These are phyloP conservation scores for Epizoanthus rinbou DNA, from an alignment of 92 coral and sea anemone genomes.

Conservation along the genomic window DNA sequence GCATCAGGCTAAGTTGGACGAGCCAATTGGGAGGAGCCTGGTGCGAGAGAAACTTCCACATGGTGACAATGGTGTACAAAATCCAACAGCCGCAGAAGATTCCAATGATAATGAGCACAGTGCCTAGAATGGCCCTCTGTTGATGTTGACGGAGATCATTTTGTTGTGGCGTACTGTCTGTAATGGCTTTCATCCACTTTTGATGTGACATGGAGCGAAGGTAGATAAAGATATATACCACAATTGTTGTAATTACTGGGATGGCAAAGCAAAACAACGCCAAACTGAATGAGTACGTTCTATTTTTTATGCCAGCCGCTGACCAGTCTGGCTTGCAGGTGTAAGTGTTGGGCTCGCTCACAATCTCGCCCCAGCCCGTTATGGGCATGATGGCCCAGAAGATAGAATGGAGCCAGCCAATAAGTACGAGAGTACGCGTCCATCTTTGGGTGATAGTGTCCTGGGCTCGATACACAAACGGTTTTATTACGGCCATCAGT, in stretches of 20 bases:
- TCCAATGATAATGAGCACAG: constrained; percentile 72
- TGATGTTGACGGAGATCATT: constrained; percentile 55
- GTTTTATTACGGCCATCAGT: constrained; percentile 79
- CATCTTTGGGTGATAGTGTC: constrained; percentile 76
- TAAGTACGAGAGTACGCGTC: constrained; percentile 44
- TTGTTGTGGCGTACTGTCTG: constrained; percentile 23
- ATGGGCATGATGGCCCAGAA: constrained; percentile 86
- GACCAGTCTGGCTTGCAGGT: constrained; percentile 93
- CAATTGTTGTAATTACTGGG: constrained; percentile 66
- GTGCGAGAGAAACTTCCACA: constrained; percentile 62
- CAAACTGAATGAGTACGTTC: constrained; percentile 66
- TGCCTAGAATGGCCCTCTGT: constrained; percentile 67
- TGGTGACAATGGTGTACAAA: constrained; percentile 73
- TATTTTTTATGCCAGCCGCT: constrained; percentile 59
- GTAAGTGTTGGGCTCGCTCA: constrained; percentile 65
- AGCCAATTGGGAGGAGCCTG: constrained; percentile 78
- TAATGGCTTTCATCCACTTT: constrained; percentile 45
- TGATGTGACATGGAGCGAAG: constrained; percentile 59
- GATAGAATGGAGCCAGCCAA: constrained; percentile 67
- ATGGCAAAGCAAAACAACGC: constrained; percentile 77
- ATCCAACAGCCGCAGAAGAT: constrained; percentile 78
- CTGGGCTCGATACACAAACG: constrained; percentile 71
- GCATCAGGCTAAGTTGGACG: constrained; percentile 74
- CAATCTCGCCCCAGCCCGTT: constrained; percentile 87
- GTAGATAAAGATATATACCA: constrained; percentile 67